These are phyloP conservation scores for Odontophorus gujanensis DNA, from an alignment of 2,113 vertebrate genomes.

Conservation along the genomic window DNA sequence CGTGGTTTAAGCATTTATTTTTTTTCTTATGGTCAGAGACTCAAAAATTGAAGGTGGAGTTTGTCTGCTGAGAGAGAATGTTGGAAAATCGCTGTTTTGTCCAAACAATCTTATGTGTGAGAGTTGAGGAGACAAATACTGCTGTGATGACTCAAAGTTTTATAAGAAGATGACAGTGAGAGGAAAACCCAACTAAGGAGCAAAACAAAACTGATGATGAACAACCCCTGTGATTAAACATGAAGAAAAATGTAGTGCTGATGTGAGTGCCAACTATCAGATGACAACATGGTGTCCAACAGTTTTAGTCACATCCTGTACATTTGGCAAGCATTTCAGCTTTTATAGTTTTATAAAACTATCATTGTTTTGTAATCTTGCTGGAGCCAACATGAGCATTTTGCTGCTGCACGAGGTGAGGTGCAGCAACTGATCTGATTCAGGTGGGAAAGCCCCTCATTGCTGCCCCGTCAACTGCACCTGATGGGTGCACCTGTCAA, in stretches of 20 bases:
- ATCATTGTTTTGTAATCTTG: background rate
- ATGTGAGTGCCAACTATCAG: background rate
- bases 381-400: background rate
- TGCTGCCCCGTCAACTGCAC: background rate
- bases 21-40: background rate
- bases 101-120: background rate
- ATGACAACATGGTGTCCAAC: background rate
- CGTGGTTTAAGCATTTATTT: background rate
- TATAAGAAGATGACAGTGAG: background rate
- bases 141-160: background rate
- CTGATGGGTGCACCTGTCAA: too few species aligned
- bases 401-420: background rate
- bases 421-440: background rate
- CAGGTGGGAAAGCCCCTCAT: background rate
- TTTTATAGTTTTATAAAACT: too few species aligned
- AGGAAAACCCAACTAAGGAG: background rate
- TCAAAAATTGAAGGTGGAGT: background rate
- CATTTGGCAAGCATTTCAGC: background rate
- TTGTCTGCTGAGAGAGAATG: background rate
- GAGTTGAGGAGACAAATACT: background rate
- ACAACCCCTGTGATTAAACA: background rate
- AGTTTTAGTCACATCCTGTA: background rate
- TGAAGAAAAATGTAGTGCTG: background rate
- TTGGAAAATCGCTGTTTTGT: background rate
- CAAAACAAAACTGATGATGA: background rate